phyloP scores from a whole-genome alignment of 1,140 invertebrate species.

The Pogonomyrmex californicus region DNA sequence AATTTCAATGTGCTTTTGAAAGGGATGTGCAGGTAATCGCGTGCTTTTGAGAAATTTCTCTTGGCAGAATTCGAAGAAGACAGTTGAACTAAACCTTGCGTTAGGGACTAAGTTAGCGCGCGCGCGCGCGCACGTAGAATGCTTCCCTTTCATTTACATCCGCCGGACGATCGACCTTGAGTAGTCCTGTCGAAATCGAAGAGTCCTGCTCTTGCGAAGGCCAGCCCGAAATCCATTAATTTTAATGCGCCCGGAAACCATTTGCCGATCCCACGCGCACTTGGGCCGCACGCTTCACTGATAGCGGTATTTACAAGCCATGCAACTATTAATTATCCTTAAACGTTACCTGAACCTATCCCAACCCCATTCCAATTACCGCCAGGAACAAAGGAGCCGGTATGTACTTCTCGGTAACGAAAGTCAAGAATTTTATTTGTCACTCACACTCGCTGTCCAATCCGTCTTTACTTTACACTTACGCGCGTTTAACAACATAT shows the following conservation, averaged over 20 bases:
- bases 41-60: background rate
- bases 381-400: constrained; percentile 64
- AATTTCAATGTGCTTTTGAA: background rate
- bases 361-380: constrained; percentile 70
- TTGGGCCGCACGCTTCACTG: constrained; percentile 78
- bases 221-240: constrained; percentile 76
- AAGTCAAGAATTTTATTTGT: constrained; percentile 14
- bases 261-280: constrained; percentile 74
- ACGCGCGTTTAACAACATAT: background rate
- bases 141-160: constrained; percentile 52
- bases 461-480: background rate
- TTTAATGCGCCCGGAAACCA: constrained; percentile 79
- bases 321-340: constrained; percentile 82
- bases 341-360: constrained; percentile 78
- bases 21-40: background rate
- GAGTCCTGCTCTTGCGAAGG: constrained; percentile 56
- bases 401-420: constrained; percentile 28
- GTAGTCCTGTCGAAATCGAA: constrained; percentile 39
- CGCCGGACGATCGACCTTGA: constrained; percentile 45
- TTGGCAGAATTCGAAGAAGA: background rate
- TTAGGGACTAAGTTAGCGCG: constrained; percentile 4
- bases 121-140: background rate
- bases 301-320: constrained; percentile 77
- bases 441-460: background rate
- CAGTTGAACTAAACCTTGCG: background rate